These are phyloP conservation scores for Drosophila willistoni DNA, from an alignment of 1,140 invertebrate genomes.

Conservation along the genomic window DNA sequence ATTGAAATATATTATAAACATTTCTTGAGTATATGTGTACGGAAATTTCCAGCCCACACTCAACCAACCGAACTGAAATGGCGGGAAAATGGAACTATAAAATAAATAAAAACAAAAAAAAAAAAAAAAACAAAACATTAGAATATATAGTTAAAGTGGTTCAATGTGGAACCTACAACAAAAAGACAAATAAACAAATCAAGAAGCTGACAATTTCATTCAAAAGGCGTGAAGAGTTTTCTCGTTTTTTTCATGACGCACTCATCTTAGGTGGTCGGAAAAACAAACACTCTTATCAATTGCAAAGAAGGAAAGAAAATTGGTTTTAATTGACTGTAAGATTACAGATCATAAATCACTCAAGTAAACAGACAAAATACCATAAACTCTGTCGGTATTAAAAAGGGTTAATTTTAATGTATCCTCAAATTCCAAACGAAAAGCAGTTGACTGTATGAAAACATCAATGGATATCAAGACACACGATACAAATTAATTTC, in stretches of 20 bases:
- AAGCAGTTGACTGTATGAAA: not conserved
- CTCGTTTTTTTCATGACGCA: not conserved
- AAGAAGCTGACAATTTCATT: not conserved
- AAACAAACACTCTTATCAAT: not conserved
- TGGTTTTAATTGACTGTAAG: not conserved
- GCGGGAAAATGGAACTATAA: not conserved
- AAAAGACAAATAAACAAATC: conserved; percentile 5
- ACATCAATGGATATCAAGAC: not conserved
- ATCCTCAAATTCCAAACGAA: not conserved
- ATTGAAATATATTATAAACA: conserved; percentile 61
- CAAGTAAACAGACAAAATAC: not conserved
- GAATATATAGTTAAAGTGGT: conserved; percentile 3
- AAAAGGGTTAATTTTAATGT: not conserved
- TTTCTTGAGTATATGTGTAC: conserved; percentile 32
- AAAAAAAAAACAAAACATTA: not conserved
- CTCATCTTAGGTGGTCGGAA: not conserved
- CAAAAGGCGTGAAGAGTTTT: not conserved
- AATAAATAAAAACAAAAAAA: too few relatives aligned
- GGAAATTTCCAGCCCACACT: conserved; percentile 49
- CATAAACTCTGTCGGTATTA: not conserved
- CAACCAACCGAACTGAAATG: not conserved
- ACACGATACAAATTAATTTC: too few relatives aligned
- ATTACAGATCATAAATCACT: conserved; percentile 6
- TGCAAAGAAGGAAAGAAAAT: not conserved
- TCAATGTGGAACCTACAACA: not conserved